Percentiles rank a stretch among this genome's conserved stretches.
phyloP scores from a whole-genome alignment of 2,113 vertebrate species.

The Chionis minor region DNA sequence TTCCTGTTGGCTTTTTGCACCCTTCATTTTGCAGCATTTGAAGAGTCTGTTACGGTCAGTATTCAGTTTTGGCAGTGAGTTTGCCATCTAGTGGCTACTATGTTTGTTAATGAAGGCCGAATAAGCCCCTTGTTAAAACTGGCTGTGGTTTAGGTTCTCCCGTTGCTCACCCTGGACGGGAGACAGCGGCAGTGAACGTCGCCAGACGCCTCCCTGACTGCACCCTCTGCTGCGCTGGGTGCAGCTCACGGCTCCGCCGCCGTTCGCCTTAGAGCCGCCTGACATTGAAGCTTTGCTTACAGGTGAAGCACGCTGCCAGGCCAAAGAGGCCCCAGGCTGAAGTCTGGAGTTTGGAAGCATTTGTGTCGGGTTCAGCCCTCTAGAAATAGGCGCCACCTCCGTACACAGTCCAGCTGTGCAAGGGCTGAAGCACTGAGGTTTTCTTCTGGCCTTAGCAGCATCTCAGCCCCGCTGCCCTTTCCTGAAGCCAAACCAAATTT shows the following conservation, averaged over 20 bases:
- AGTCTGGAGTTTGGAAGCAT: background rate
- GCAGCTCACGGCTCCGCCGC: background rate
- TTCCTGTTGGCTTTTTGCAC: background rate
- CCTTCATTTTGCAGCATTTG: background rate
- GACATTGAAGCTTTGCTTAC: background rate
- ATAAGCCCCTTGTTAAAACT: background rate
- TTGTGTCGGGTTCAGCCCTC: background rate
- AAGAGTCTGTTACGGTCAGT: background rate
- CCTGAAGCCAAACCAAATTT: background rate
- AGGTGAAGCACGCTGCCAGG: background rate
- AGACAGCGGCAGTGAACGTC: no score
- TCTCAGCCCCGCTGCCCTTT: background rate
- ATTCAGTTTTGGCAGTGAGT: constrained; percentile 1
- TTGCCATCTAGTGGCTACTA: constrained; percentile 64
- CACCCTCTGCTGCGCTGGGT: background rate
- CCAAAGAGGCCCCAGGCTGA: background rate
- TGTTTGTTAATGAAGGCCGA: background rate
- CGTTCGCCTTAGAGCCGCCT: background rate
- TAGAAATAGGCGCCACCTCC: background rate
- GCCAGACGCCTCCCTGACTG: background rate
- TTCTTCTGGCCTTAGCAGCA: background rate
- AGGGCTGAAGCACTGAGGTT: background rate
- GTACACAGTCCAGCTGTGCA: background rate
- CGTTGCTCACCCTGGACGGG: background rate
- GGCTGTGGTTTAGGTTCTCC: background rate